Conservation (phyloP, 2,888 invertebrate genomes). For the Meandrusa payeni region DNA sequence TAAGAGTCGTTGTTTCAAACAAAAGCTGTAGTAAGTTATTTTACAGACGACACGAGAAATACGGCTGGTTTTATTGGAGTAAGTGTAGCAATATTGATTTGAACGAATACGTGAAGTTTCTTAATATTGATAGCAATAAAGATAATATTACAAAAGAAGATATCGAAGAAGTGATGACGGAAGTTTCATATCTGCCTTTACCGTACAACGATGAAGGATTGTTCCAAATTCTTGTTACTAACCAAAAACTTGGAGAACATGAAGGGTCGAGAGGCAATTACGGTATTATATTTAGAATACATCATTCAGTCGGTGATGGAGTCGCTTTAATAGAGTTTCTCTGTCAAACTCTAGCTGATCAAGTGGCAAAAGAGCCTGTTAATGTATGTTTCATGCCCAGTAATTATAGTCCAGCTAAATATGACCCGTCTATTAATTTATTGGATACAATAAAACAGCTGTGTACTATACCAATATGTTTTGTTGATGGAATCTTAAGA, state of each 20-base stretch:
- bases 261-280: constrained; percentile 37
- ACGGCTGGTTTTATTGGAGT: constrained; percentile 78
- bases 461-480: constrained; percentile 43
- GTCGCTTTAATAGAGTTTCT: constrained; percentile 71
- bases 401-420: constrained; percentile 25
- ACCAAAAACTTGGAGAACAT: constrained; percentile 39
- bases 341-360: constrained; percentile 64
- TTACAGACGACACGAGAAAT: constrained; percentile 57
- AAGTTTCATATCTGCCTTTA: constrained; percentile 55
- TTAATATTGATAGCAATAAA: constrained; percentile 46
- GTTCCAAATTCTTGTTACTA: constrained; percentile 75
- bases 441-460: constrained; percentile 42
- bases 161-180: constrained; percentile 55
- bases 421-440: constrained; percentile 31
- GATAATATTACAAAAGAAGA: constrained; percentile 41
- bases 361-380: constrained; percentile 32
- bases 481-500: constrained; percentile 44
- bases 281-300: constrained; percentile 75
- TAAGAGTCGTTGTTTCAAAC: constrained; percentile 36
- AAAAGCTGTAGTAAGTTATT: constrained; percentile 56
- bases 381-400: constrained; percentile 38
- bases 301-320: constrained; percentile 79
- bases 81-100: constrained; percentile 52
- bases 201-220: constrained; percentile 66
- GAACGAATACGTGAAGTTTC: constrained; percentile 62